Evolutionary conservation across 2,113 vertebrate species (phyloP).

Genomic region (Caloenas nicobarica): DNA sequence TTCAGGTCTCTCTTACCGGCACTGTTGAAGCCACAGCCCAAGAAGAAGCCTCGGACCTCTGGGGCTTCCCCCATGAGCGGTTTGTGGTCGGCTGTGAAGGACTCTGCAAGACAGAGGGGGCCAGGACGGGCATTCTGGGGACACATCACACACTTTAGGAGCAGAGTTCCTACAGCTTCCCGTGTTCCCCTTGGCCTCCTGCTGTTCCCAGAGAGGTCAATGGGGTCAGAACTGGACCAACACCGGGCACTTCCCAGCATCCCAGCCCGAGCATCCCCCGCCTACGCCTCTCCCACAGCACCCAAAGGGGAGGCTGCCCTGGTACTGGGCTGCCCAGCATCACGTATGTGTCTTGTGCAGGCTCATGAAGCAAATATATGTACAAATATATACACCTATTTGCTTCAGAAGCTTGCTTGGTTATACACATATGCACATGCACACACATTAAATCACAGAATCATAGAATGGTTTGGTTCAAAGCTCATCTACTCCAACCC

Average conservation of each 20-base stretch:
- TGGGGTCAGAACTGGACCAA: neutral
- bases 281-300: rapidly evolving
- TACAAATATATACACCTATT: too few relatives aligned
- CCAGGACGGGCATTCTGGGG: rapidly evolving
- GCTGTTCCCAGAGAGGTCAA: neutral
- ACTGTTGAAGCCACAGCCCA: conserved; percentile 98
- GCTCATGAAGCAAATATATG: neutral
- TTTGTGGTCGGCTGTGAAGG: conserved; percentile 96
- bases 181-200: rapidly evolving
- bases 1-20: conserved; percentile 79
- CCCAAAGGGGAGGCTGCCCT: neutral
- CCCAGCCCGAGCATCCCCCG: neutral
- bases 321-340: neutral
- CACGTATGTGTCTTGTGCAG: neutral
- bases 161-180: neutral
- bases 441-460: too few relatives aligned
- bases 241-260: neutral
- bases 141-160: rapidly evolving
- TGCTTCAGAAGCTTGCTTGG: neutral
- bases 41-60: conserved; percentile 92
- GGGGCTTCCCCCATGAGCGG: conserved; percentile 95
- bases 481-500: too few relatives aligned
- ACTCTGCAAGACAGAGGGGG: conserved; percentile 77
- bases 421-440: rapidly evolving
- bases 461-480: too few relatives aligned